phyloP scores from a whole-genome alignment of 2,113 vertebrate species.

The Taxidea taxus region DNA sequence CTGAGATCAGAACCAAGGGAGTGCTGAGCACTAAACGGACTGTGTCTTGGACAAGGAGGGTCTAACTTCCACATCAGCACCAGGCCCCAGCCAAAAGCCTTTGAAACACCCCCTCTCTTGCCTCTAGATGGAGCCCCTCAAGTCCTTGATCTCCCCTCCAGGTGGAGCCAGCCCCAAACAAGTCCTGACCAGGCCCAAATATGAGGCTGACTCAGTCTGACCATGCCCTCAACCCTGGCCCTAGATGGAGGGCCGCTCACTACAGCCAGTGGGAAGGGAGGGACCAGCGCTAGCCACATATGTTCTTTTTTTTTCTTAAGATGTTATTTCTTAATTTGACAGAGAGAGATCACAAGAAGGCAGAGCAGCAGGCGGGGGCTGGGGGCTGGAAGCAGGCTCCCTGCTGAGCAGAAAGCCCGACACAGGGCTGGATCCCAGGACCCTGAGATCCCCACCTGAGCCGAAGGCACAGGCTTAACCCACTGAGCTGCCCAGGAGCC shows the following conservation, averaged over 20 bases:
- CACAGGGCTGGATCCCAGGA: no score
- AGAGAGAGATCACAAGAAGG: no score
- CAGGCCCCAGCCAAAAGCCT: background rate
- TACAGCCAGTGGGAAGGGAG: background rate
- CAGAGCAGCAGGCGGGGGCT: no score
- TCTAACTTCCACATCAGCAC: rapidly evolving
- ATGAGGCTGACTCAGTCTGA: background rate
- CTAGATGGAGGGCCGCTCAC: background rate
- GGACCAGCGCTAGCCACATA: background rate
- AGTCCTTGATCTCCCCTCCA: background rate
- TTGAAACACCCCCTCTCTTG: background rate
- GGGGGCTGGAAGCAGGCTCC: no score
- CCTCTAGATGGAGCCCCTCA: background rate
- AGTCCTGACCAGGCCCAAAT: background rate
- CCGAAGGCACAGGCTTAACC: no score
- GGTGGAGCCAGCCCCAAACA: background rate
- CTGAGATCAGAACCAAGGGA: background rate
- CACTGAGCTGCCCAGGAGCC: no score
- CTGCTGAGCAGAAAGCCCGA: no score
- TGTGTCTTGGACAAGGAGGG: background rate
- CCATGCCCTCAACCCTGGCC: background rate
- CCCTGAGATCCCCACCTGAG: no score
- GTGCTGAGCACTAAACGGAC: background rate
- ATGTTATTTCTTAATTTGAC: no score
- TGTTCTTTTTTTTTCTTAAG: no score